Conservation (phyloP, 2,888 invertebrate species). For the Sylvicola cinctus region DNA sequence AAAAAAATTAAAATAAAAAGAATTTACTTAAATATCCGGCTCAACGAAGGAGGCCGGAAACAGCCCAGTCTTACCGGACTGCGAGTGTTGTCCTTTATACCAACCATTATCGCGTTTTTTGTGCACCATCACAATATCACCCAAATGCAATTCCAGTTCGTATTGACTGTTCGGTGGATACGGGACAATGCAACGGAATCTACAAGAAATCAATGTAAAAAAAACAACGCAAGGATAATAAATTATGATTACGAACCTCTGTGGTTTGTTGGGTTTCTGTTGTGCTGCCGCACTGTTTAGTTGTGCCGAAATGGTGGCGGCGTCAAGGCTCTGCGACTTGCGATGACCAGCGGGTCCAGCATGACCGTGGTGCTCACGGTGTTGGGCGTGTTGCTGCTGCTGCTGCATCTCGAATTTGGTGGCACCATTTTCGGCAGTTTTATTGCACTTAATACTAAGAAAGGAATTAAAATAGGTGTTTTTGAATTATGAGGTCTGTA, state of each 20-base stretch:
- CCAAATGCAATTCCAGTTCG: conserved; percentile 73
- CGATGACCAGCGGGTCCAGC: conserved; percentile 36
- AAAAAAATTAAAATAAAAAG: no score
- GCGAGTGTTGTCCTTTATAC: conserved; percentile 81
- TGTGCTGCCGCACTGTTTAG: conserved; percentile 14
- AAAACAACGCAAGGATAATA: neutral
- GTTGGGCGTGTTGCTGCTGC: conserved; percentile 6
- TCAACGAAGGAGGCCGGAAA: conserved; percentile 91
- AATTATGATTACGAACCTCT: conserved; percentile 21
- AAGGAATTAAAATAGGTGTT: no score
- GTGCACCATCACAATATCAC: conserved; percentile 79
- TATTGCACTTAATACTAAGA: conserved; percentile 3
- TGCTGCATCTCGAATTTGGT: conserved; percentile 6
- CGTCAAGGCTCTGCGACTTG: conserved; percentile 69
- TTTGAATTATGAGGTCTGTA: no score
- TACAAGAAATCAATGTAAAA: conserved; percentile 7
- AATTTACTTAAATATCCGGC: conserved; percentile 23
- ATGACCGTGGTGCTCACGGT: conserved; percentile 9
- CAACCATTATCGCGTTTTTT: conserved; percentile 87
- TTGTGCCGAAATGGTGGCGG: conserved; percentile 26
- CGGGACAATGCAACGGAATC: conserved; percentile 80
- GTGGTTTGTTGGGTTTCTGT: conserved; percentile 19
- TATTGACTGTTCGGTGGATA: conserved; percentile 90
- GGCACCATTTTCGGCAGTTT: conserved; percentile 8
- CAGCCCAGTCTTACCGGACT: conserved; percentile 80